phyloP scores from a whole-genome alignment of 2,888 invertebrate genomes.

The Tenthredo scrophulariae region DNA sequence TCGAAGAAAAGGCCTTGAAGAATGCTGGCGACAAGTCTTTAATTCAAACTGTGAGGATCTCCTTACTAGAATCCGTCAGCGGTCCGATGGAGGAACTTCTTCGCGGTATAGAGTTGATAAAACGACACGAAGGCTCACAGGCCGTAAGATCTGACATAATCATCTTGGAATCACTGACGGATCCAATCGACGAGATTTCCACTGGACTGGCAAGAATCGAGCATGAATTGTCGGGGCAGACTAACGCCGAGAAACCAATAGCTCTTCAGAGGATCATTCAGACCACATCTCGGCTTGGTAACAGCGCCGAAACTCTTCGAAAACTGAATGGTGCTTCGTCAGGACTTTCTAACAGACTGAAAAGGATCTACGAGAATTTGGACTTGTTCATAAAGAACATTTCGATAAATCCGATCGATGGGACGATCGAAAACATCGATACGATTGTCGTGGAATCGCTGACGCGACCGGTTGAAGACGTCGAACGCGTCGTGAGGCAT shows the following conservation, averaged over 20 bases:
- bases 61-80: slow-evolving; percentile 72
- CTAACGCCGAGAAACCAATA: slow-evolving; percentile 68
- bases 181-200: slow-evolving; percentile 78
- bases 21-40: slow-evolving; percentile 69
- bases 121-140: slow-evolving; percentile 62
- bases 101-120: slow-evolving; percentile 72
- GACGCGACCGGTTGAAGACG: slow-evolving; percentile 70
- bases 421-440: slow-evolving; percentile 68
- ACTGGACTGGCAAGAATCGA: slow-evolving; percentile 71
- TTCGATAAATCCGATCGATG: slow-evolving; percentile 57
- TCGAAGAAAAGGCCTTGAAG: slow-evolving; percentile 71
- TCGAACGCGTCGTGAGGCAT: slow-evolving; percentile 61
- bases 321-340: slow-evolving; percentile 33
- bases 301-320: slow-evolving; percentile 53
- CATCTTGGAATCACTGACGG: slow-evolving; percentile 76
- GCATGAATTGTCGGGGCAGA: slow-evolving; percentile 68
- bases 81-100: slow-evolving; percentile 74
- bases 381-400: slow-evolving; percentile 59
- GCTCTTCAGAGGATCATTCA: slow-evolving; percentile 69
- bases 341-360: slow-evolving; percentile 56
- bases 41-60: slow-evolving; percentile 68
- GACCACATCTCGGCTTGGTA: slow-evolving; percentile 65
- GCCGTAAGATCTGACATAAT: slow-evolving; percentile 68
- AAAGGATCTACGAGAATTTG: slow-evolving; percentile 59
- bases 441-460: slow-evolving; percentile 73